Evolutionary conservation across 2,797 vertebrate genomes (phyloP).

Genomic region (Triplophysa yarkandensis): DNA sequence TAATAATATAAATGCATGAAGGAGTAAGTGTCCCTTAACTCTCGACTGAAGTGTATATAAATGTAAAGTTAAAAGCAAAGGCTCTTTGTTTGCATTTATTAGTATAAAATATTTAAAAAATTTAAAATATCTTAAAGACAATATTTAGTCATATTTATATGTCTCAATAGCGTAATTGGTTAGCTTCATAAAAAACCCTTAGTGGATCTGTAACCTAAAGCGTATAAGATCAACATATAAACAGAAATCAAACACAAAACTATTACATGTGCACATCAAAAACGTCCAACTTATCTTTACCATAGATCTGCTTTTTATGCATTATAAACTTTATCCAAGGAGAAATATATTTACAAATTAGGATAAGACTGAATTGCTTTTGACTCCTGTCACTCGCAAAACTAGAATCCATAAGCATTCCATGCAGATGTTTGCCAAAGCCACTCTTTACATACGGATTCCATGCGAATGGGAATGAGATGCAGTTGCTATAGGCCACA

Average conservation of each 20-base stretch:
- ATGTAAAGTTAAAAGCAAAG: too few species aligned
- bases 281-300: too few species aligned
- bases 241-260: not conserved
- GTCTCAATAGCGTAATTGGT: too few species aligned
- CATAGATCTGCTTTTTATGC: not conserved
- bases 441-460: not conserved
- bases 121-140: too few species aligned
- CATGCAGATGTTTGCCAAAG: not conserved
- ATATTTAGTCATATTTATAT: too few species aligned
- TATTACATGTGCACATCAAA: not conserved
- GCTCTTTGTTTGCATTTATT: too few species aligned
- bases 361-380: not conserved
- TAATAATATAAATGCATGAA: too few species aligned
- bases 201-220: too few species aligned
- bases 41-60: too few species aligned
- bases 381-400: not conserved
- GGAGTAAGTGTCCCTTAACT: too few species aligned
- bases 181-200: too few species aligned
- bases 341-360: not conserved
- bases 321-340: not conserved
- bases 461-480: not conserved
- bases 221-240: not conserved
- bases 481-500: not conserved
- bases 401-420: not conserved
- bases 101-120: too few species aligned